phyloP scores from a whole-genome alignment of 2,888 invertebrate species.

The Lycaena phlaeas region DNA sequence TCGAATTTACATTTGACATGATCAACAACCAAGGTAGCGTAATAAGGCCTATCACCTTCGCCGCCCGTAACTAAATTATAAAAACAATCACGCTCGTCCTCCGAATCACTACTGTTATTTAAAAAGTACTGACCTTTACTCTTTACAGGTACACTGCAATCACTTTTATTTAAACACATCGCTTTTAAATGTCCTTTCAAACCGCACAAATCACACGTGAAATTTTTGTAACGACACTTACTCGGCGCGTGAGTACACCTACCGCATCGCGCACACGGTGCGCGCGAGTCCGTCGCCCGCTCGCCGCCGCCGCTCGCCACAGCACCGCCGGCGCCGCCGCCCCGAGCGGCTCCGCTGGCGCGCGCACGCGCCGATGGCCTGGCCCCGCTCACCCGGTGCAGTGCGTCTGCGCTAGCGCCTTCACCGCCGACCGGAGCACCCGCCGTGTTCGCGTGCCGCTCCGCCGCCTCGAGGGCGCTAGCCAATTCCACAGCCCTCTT shows the following conservation, averaged over 20 bases:
- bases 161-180: slow-evolving; percentile 9
- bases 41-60: slow-evolving; percentile 14
- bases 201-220: neutral
- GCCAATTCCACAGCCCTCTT: slow-evolving; percentile 24
- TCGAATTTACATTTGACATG: slow-evolving; percentile 16
- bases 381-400: neutral
- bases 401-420: neutral
- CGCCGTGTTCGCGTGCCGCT: neutral
- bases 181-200: slow-evolving; percentile 9
- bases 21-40: slow-evolving; percentile 10
- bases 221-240: neutral
- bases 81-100: slow-evolving; percentile 13
- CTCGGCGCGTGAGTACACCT: neutral
- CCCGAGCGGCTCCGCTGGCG: neutral
- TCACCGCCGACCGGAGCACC: neutral
- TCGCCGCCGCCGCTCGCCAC: neutral
- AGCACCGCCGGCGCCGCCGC: neutral
- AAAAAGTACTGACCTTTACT: slow-evolving; percentile 12
- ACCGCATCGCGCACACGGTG: neutral
- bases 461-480: slow-evolving; percentile 3
- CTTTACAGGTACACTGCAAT: neutral
- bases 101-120: slow-evolving; percentile 11
- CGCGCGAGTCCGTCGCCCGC: neutral
- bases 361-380: neutral
- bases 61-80: slow-evolving; percentile 13